Base-by-base conservation (phyloP, 1,140 invertebrate species). In the Cylas formicarius region DNA sequence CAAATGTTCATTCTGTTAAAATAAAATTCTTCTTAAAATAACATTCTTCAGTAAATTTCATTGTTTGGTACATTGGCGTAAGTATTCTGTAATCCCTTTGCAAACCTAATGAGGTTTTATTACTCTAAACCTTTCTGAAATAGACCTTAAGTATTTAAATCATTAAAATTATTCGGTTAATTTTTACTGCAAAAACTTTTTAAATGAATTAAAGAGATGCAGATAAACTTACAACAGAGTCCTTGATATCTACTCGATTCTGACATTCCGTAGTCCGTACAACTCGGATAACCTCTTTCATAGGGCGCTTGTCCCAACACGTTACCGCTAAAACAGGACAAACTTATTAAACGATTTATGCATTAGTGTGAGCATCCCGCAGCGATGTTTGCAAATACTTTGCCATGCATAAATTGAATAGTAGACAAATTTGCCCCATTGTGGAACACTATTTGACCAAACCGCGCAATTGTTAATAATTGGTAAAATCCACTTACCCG, bases 261-360 rank as follows among this genome's bases (percentile, higher is more conserved):
- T 13, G 70, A 68, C 53, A 84, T 74, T 52, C 82, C 81, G 56
- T 76, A 80, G 31, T 67, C 72, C 40, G 72, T 72, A 67, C 85
- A 88, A 27, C 78, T 74, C 13, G 82, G 82, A 58, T 74, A 72
- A 24, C 84, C 84, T 42, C 76, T 77, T 62, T 78, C 74, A 65
- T 89, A 89, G 7, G 84, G 84, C 41, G 75, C 74, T 48, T 73
- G 75, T 33, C 84, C 84, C 34, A 83, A 71, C 22, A 89, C 75
- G 56, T 89, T 89, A 39, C 84, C 85, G 50, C 80, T 82, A 63
- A 11, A 64, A 63, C 38, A 44, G 22, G 26, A 43, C 14, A 18
- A 17, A 39, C n/a, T 14, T 20, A n/a, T 11, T n/a, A 18, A 13
- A 20, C 14, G 22, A 11, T 36, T 36, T 36, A 36, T 18, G 17